Evolutionary conservation across 2,888 invertebrate genomes (phyloP), one percentile per base, ranked within the genome.

Genomic region (Pinctada fucata): DNA sequence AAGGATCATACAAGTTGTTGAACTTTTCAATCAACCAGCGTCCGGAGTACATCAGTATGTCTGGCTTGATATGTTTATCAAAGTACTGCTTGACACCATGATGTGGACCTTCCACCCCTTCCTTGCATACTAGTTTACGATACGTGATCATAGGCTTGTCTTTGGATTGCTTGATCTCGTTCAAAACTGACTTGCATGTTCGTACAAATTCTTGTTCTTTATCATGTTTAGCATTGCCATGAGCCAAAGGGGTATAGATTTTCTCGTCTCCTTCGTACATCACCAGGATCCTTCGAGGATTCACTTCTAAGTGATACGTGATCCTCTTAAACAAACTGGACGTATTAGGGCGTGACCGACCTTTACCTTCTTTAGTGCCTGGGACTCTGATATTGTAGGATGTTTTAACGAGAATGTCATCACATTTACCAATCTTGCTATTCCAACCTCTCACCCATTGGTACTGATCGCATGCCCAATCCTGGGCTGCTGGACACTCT

Each of bases 181-280:
- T 50, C 49, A 75, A 5, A 3, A 75, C 66, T 51, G 74, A 75
- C n/a, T 65, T 1, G n/a, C 48, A 49, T 3, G 74, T 45, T 3
- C 51, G 13, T 31, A 16, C 31, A 67, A 67, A 75, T n/a, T 75
- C 74, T 2, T 63, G 4, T 8, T 51, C 31, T n/a, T 64, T 73
- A n/a, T n/a, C 10, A 16, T 75, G 31, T 8, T 71, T 70, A 49
- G 16, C 45, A 31, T 76, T 76, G 4, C 76, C 70, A 70, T 76
- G 76, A 6, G 49, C 1, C 10, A 70, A 3, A 3, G 75, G 75
- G 16, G 70, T 49, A 58, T 69, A 75, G 8, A 69, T 69, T 31
- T 51, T 69, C 49, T 69, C 75, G n/a, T 75, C 63, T 3, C 63
- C 75, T 13, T 52, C 63, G 70, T 75, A 75, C 8, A 5, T n/a